Base-by-base conservation (phyloP, 2,888 invertebrate genomes). In the Odontocolon sp. region DNA sequence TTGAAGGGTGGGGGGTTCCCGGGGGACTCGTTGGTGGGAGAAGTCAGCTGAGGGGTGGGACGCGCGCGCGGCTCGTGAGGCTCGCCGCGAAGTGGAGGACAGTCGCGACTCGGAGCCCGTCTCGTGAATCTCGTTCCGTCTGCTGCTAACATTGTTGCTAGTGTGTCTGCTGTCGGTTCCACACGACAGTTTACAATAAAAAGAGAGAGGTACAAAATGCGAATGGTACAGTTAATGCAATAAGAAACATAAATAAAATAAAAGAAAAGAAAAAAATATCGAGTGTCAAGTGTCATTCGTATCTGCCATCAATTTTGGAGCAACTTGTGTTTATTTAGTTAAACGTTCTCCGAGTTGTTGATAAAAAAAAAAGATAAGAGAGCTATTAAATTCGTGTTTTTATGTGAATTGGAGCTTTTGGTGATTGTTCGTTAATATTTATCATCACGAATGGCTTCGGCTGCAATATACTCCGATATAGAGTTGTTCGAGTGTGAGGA, bases 51-150 rank as follows among this genome's bases (percentile, higher is more conserved):
- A 81, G 82, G 81, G 80, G 79, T 75, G 71, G 73, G 72, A 56
- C 77, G 79, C 61, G 76, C 69, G 70, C 71, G 77, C 72, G 74
- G 78, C 71, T 76, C 73, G 69, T 45, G 57, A 61, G 64, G 66
- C 72, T 78, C 75, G 67, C 69, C 78, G 52, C 78, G 74, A 76
- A 71, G 78, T 77, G 77, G 73, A 77, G 71, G 54, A 72, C 84
- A 88, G 89, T 88, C 81, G 84, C 83, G 86, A 85, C 82, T 85
- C 77, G 83, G 85, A 84, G 84, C 82, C 84, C 86, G 85, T 74
- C 77, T 77, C 76, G 82, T 80, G 59, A 80, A 74, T 75, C 57
- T 79, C 81, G 80, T 69, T 59, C 70, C 56, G 61, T 4, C 28
- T 67, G 54, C n/a, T 50, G 42, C 28, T 40, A 14, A 18, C 9